A percentile compares a stretch with the other conserved stretches of the same genome.
Conservation (phyloP, 1,140 invertebrate species). For the Euglossa dilemma region DNA sequence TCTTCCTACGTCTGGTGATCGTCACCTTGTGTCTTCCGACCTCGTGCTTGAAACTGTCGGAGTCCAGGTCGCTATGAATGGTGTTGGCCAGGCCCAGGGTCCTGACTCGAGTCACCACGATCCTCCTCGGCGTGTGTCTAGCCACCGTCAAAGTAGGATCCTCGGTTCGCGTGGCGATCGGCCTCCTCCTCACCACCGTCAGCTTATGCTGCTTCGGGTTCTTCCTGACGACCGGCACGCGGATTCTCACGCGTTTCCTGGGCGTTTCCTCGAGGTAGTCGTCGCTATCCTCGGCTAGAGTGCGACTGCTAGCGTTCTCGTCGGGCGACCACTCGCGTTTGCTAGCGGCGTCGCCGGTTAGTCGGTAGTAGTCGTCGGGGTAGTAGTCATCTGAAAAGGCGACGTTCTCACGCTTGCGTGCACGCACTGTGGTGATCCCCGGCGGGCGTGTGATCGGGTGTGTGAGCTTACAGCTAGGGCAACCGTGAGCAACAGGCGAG, state of each 20-base stretch:
- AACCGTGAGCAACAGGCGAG: not conserved
- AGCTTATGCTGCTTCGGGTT: slow-evolving; percentile 75
- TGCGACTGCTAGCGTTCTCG: slow-evolving; percentile 20
- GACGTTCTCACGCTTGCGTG: slow-evolving; percentile 59
- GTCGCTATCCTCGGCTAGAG: slow-evolving; percentile 48
- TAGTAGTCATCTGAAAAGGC: slow-evolving; percentile 78
- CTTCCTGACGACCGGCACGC: slow-evolving; percentile 75
- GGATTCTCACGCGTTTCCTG: slow-evolving; percentile 75
- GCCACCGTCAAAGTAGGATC: slow-evolving; percentile 26
- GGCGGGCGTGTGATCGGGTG: not conserved
- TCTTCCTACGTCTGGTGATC: slow-evolving; percentile 77
- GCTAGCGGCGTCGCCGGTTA: slow-evolving; percentile 11
- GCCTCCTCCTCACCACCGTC: slow-evolving; percentile 78
- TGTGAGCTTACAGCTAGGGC: slow-evolving; percentile 12
- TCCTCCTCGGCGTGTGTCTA: slow-evolving; percentile 67
- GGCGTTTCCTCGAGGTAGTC: slow-evolving; percentile 60
- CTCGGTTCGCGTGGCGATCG: slow-evolving; percentile 67
- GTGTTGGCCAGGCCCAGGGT: slow-evolving; percentile 58
- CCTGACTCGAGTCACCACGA: slow-evolving; percentile 76
- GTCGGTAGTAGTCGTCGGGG: slow-evolving; percentile 52
- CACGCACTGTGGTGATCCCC: slow-evolving; percentile 14
- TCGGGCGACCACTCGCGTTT: slow-evolving; percentile 21
- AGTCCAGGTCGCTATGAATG: slow-evolving; percentile 14
- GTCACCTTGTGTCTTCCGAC: slow-evolving; percentile 76
- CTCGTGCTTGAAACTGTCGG: slow-evolving; percentile 1